These are phyloP conservation scores for Lemur catta DNA, from an alignment of 2,797 vertebrate genomes.

Conservation along the genomic window DNA sequence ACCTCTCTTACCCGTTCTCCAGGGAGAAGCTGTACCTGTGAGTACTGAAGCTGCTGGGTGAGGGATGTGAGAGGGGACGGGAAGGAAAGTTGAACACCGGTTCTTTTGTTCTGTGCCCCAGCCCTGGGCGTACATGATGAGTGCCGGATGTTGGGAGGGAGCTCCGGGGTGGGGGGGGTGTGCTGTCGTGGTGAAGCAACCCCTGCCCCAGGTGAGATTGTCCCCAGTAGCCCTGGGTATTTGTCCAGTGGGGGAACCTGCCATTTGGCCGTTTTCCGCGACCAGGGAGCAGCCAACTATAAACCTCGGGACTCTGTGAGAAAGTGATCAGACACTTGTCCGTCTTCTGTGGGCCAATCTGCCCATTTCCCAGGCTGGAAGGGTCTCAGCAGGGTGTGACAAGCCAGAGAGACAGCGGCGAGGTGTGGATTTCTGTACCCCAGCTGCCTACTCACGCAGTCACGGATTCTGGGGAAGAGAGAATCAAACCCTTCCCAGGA, in stretches of 20 bases:
- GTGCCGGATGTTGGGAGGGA: too few relatives aligned
- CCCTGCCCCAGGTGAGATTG: neutral
- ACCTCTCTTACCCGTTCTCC: slow-evolving; percentile 93
- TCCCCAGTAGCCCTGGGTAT: neutral
- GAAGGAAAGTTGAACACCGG: neutral
- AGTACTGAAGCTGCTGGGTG: slow-evolving; percentile 78
- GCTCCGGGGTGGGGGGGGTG: too few relatives aligned
- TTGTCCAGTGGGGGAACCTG: neutral
- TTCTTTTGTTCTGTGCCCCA: fast-evolving
- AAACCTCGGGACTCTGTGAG: neutral
- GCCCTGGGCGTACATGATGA: neutral
- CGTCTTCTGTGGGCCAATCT: neutral
- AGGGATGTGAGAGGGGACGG: fast-evolving
- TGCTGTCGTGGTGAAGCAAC: neutral
- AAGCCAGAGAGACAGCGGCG: neutral
- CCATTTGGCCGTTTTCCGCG: neutral
- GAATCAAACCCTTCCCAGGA: too few relatives aligned
- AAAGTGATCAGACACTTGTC: neutral
- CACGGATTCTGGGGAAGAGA: neutral
- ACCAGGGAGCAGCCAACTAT: neutral
- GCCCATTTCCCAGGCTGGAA: neutral
- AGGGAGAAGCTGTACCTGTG: slow-evolving; percentile 97
- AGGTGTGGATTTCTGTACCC: neutral
- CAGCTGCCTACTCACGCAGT: neutral
- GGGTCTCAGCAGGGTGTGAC: neutral